Percentiles rank a stretch among this genome's conserved stretches.
These are phyloP conservation scores for Plusia festucae DNA, from an alignment of 2,888 invertebrate species.

Conservation along the genomic window DNA sequence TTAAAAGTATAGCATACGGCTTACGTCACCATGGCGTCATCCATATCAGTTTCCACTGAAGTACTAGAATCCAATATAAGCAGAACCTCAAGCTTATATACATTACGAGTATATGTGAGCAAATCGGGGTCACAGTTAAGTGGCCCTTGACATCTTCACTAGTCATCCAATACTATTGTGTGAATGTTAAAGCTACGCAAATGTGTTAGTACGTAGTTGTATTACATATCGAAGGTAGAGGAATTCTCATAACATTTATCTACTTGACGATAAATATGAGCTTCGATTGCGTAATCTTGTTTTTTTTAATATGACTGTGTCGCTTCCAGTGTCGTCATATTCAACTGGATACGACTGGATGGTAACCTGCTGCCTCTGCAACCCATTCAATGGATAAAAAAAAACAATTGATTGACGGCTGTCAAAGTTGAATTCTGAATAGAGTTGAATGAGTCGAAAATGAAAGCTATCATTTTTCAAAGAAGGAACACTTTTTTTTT, in stretches of 20 bases:
- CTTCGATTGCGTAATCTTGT: no score
- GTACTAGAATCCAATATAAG: slow-evolving; percentile 34
- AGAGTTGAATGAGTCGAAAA: no score
- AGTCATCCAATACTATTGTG: slow-evolving; percentile 53
- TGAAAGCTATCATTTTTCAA: no score
- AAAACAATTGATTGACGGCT: no score
- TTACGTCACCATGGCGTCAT: background rate
- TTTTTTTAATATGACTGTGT: no score
- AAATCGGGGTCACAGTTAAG: slow-evolving; percentile 45
- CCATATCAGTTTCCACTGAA: slow-evolving; percentile 40
- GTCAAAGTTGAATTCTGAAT: no score
- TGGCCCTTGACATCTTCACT: slow-evolving; percentile 60
- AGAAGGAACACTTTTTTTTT: no score
- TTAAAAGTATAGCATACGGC: background rate
- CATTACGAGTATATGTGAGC: slow-evolving; percentile 26
- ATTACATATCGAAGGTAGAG: slow-evolving; percentile 22
- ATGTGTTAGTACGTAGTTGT: slow-evolving; percentile 32
- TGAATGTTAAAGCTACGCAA: slow-evolving; percentile 21
- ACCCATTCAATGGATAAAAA: no score
- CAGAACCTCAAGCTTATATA: slow-evolving; percentile 35
- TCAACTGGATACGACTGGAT: no score
- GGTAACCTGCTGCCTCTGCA: no score
- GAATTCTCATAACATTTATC: slow-evolving; percentile 26
- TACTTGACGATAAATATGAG: no score
- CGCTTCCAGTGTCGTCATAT: no score